phyloP scores from a whole-genome alignment of 2,113 vertebrate species.

The Calypte anna region DNA sequence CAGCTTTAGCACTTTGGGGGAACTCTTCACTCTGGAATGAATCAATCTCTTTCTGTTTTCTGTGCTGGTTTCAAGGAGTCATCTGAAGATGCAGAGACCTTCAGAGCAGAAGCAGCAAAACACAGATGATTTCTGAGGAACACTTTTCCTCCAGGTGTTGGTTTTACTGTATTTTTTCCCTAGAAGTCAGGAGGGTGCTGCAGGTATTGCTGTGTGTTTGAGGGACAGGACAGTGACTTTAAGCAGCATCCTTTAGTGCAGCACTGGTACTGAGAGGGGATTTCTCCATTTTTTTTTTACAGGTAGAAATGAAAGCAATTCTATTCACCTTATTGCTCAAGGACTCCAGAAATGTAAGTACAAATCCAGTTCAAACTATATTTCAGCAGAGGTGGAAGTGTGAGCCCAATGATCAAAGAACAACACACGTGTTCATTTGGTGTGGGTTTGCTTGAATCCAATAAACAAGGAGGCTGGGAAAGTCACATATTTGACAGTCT shows the following conservation, averaged over 20 bases:
- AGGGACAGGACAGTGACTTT: neutral
- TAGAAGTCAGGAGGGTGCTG: neutral
- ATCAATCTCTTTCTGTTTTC: neutral
- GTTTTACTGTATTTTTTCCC: neutral
- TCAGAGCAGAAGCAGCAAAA: neutral
- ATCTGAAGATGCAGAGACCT: neutral
- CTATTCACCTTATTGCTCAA: neutral
- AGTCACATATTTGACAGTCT: neutral
- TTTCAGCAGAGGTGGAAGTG: neutral
- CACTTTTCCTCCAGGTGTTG: neutral
- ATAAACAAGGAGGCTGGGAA: neutral
- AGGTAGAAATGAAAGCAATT: slow-evolving; percentile 24
- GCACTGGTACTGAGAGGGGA: neutral
- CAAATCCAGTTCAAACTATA: neutral
- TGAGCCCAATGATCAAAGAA: neutral
- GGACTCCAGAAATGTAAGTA: slow-evolving; percentile 40
- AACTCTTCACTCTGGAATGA: neutral
- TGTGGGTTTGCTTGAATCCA: neutral
- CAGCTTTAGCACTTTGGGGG: neutral
- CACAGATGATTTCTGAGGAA: neutral
- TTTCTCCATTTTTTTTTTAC: slow-evolving; percentile 24
- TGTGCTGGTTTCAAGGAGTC: neutral
- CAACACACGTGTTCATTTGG: neutral
- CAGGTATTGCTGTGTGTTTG: neutral
- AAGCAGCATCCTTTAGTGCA: neutral